phyloP scores from a whole-genome alignment of 1,140 invertebrate genomes.

The Callitettix versicolor region DNA sequence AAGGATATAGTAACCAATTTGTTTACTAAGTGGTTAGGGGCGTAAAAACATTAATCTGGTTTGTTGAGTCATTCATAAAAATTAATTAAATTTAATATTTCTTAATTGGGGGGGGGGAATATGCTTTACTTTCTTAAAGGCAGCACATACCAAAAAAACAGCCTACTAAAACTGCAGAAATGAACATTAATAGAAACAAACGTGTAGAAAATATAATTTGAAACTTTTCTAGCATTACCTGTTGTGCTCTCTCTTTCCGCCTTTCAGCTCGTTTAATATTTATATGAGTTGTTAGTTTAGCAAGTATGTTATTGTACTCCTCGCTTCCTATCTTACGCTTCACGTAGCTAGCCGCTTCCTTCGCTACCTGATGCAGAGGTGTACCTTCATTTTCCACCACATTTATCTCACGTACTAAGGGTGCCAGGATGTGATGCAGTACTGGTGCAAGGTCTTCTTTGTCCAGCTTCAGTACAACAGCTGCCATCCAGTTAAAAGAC shows the following conservation, averaged over 20 bases:
- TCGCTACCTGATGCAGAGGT: conserved; percentile 42
- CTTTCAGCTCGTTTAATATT: conserved; percentile 50
- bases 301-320: conserved; percentile 47
- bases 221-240: conserved; percentile 31
- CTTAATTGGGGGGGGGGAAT: too few species aligned
- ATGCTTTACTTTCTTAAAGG: too few species aligned
- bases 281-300: conserved; percentile 43
- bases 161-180: too few species aligned
- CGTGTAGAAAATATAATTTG: too few species aligned
- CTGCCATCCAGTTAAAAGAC: conserved; percentile 64
- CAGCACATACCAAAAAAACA: too few species aligned
- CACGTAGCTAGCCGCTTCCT: conserved; percentile 52
- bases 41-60: too few species aligned
- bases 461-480: conserved; percentile 44
- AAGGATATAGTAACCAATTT: too few species aligned
- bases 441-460: conserved; percentile 40
- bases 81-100: too few species aligned
- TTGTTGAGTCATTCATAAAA: too few species aligned
- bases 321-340: conserved; percentile 54
- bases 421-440: conserved; percentile 46
- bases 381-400: conserved; percentile 27
- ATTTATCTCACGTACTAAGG: conserved; percentile 56
- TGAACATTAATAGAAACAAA: too few species aligned
- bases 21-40: too few species aligned
- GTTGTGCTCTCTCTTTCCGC: conserved; percentile 46